Evolutionary conservation across 1,140 invertebrate genomes (phyloP), one percentile per base, ranked within the genome.

Genomic region (Homalodisca vitripennis): DNA sequence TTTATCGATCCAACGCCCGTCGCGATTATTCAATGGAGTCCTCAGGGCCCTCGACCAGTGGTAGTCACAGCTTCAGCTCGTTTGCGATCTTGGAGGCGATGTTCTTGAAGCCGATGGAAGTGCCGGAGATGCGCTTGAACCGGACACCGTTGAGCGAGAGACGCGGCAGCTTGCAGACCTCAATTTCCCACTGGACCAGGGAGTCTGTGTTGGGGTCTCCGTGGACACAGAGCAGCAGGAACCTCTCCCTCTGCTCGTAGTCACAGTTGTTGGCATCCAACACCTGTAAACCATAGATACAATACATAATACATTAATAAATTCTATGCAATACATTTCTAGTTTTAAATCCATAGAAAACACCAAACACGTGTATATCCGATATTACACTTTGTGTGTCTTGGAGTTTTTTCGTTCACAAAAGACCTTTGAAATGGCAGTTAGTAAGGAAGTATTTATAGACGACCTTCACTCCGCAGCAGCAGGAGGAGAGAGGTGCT

Each of bases 21-120:
- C n/a, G n/a, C n/a, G n/a, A n/a, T n/a, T 20, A 24, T n/a, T 66
- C 63, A 12, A 66, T 31, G 13, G 63, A 46, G 41, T 66, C 63
- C 24, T 66, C 63, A n/a, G 63, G 55, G 32, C 22, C 27, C 26
- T 71, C 70, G 20, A 64, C 67, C 30, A 71, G 70, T 47, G 88
- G 87, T 86, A 92, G 91, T 94, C 92, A 99, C 88, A 99, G 94
- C 85, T 99, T 98, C 82, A 99, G 88, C 84, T 99, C 98, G 86
- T 99, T 99, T 74, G 97, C 97, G 83, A 99, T 98, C 87, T 99
- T 99, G 73, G 96, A 98, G 79, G 98, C 98, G 87, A 99, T 99
- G 84, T 99, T 99, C 84, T 99, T 99, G 89, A 99, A 99, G 77
- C 97, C 97, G 84, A 99, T 99, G 77, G 97, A 99, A 69, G 98